phyloP scores from a whole-genome alignment of 2,888 invertebrate species.

The Eulithis prunata region DNA sequence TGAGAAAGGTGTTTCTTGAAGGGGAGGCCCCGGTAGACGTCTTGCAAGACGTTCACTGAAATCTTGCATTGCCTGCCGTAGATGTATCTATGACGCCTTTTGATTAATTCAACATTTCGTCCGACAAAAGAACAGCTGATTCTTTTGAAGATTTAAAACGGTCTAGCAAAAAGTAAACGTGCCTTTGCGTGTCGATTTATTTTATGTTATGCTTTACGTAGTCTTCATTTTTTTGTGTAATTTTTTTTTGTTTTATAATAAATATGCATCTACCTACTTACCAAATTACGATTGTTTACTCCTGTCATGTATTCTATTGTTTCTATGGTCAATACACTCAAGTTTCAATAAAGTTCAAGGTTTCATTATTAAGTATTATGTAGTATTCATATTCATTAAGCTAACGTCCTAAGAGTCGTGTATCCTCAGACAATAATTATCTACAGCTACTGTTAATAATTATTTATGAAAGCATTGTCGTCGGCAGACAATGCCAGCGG shows the following conservation, averaged over 20 bases:
- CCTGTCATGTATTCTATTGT: background rate
- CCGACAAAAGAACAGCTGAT: constrained; percentile 41
- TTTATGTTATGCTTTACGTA: background rate
- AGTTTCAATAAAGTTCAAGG: constrained; percentile 15
- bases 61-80: constrained; percentile 40
- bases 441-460: constrained; percentile 50
- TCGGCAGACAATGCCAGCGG: constrained; percentile 61
- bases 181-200: background rate
- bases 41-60: constrained; percentile 62
- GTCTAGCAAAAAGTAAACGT: constrained; percentile 7
- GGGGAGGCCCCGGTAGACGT: constrained; percentile 58
- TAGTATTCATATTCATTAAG: constrained; percentile 33
- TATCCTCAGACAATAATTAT: constrained; percentile 39
- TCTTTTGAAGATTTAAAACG: constrained; percentile 28
- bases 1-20: constrained; percentile 72
- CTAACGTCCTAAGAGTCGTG: constrained; percentile 38
- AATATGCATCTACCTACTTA: too few relatives aligned
- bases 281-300: too few relatives aligned
- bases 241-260: too few relatives aligned
- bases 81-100: constrained; percentile 36
- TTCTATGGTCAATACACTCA: background rate
- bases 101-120: constrained; percentile 39
- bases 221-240: background rate
- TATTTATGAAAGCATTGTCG: constrained; percentile 67
- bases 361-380: constrained; percentile 18